Evolutionary conservation across 2,888 invertebrate genomes (phyloP).

Genomic region (Meiosimyza decipiens): DNA sequence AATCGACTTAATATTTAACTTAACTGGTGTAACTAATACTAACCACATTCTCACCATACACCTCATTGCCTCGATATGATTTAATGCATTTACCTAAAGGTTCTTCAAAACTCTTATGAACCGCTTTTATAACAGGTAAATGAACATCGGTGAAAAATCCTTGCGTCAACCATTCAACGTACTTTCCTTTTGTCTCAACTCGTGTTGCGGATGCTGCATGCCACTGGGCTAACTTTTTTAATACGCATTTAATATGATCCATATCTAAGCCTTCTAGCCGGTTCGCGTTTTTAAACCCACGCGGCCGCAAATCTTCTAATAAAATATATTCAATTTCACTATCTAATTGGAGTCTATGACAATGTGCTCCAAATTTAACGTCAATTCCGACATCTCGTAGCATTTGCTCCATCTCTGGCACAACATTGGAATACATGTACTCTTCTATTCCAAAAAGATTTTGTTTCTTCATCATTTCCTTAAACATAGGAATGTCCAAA

Average conservation of each 20-base stretch:
- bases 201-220: conserved; percentile 59
- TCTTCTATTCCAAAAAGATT: conserved; percentile 53
- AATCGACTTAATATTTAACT: background rate
- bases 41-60: conserved; percentile 44
- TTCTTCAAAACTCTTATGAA: conserved; percentile 9
- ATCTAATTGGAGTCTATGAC: conserved; percentile 42
- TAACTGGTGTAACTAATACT: background rate
- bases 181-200: conserved; percentile 45
- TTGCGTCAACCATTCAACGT: conserved; percentile 22
- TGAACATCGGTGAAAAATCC: conserved; percentile 42
- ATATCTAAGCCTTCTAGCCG: conserved; percentile 55
- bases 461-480: conserved; percentile 42
- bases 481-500: conserved; percentile 40
- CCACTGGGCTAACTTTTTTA: conserved; percentile 58
- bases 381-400: conserved; percentile 48
- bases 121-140: conserved; percentile 27
- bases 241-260: conserved; percentile 52
- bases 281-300: conserved; percentile 51
- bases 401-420: conserved; percentile 54
- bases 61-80: conserved; percentile 35
- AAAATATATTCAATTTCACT: conserved; percentile 47
- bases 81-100: conserved; percentile 37
- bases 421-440: conserved; percentile 51
- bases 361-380: conserved; percentile 46
- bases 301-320: conserved; percentile 52